Conservation (phyloP, 1,140 invertebrate genomes). For the Ceratina calcarata region DNA sequence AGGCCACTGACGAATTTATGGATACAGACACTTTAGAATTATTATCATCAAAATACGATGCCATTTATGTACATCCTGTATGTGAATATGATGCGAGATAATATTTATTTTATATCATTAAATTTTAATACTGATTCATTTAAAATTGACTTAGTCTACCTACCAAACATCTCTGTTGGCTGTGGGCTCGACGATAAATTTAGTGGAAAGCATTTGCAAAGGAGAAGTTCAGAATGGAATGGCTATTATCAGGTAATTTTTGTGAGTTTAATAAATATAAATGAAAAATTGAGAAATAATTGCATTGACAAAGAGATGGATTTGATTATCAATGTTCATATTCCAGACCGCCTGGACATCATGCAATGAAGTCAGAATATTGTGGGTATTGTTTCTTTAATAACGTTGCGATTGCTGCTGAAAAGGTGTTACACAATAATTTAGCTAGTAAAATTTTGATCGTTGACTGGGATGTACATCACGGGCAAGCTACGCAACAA, state of each 20-base stretch:
- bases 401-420: slow-evolving; percentile 96
- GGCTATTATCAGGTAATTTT: slow-evolving; percentile 84
- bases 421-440: slow-evolving; percentile 86
- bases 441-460: slow-evolving; percentile 89
- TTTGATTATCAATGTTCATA: neutral
- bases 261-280: neutral
- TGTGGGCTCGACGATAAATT: slow-evolving; percentile 89
- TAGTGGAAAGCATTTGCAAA: slow-evolving; percentile 87
- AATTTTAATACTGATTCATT: slow-evolving; percentile 32
- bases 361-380: slow-evolving; percentile 94
- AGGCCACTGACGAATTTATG: slow-evolving; percentile 82
- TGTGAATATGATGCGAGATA: slow-evolving; percentile 62
- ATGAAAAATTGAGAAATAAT: too few species aligned
- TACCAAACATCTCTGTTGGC: slow-evolving; percentile 89
- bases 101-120: slow-evolving; percentile 29
- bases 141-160: slow-evolving; percentile 84
- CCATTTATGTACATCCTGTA: slow-evolving; percentile 93
- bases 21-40: slow-evolving; percentile 85
- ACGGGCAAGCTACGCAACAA: slow-evolving; percentile 96
- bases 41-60: slow-evolving; percentile 90
- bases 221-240: slow-evolving; percentile 91
- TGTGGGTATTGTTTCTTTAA: slow-evolving; percentile 98
- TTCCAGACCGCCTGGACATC: slow-evolving; percentile 95
- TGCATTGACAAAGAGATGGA: neutral
- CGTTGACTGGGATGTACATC: slow-evolving; percentile 98